These are phyloP conservation scores for Stigmatopora nigra DNA, from an alignment of 2,113 vertebrate genomes.

Conservation along the genomic window DNA sequence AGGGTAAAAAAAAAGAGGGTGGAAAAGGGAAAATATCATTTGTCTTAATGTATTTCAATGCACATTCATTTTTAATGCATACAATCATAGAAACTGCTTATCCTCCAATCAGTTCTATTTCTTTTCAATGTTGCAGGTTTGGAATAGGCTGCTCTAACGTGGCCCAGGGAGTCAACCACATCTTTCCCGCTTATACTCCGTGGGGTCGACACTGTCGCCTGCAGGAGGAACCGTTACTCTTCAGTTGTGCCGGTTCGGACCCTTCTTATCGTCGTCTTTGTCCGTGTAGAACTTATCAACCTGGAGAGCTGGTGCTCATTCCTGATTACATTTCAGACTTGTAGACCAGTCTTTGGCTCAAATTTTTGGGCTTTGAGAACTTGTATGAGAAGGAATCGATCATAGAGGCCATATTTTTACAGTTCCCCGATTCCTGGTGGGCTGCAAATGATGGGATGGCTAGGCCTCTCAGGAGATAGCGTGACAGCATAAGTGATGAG, in stretches of 20 bases:
- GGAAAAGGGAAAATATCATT: no score
- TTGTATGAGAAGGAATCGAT: conserved; percentile 17
- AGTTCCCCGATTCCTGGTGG: conserved; percentile 28
- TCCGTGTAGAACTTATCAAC: conserved; percentile 55
- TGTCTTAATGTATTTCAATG: no score
- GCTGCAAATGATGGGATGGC: conserved; percentile 39
- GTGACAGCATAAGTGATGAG: conserved; percentile 62
- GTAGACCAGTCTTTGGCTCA: background rate
- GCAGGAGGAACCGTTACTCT: conserved; percentile 60
- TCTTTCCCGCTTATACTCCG: conserved; percentile 65
- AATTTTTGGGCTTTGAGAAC: conserved; percentile 2
- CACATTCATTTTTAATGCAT: no score
- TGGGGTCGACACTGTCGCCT: conserved; percentile 63
- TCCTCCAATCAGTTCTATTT: background rate
- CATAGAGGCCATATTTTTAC: conserved; percentile 26
- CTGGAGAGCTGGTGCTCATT: conserved; percentile 54
- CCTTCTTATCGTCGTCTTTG: conserved; percentile 57
- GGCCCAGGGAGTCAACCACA: conserved; percentile 51
- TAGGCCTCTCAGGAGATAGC: conserved; percentile 33
- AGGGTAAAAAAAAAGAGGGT: no score
- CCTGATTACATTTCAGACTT: conserved; percentile 32
- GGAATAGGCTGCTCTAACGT: conserved; percentile 49
- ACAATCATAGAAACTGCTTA: background rate
- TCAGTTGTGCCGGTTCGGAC: conserved; percentile 65
- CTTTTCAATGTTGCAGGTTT: conserved; percentile 37